Evolutionary conservation across 2,797 vertebrate genomes (phyloP), one percentile per base, ranked within the genome.

Genomic region (Sus cebifrons): DNA sequence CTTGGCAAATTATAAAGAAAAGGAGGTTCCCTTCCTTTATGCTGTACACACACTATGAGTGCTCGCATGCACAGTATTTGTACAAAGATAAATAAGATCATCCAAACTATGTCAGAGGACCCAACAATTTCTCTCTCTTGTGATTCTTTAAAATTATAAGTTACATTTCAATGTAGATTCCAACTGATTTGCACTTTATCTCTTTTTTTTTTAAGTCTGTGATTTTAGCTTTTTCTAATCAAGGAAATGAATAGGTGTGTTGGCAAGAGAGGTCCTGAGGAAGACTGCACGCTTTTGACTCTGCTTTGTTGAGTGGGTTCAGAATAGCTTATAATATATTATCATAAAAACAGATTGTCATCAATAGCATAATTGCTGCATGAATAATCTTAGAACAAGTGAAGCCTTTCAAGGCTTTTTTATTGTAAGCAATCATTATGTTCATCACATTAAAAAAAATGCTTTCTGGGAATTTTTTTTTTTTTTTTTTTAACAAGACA

Each of bases 321-420:
- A 21, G 15, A 98, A 97, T 0, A 5, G 86, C 56, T 90, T 89
- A 92, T 94, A 97, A 96, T 71, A 15, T 1, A 13, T 98, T 97
- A 97, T 95, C 91, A 95, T 96, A 86, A 96, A 97, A 95, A 77
- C 89, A 96, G 86, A 89, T n/a, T 83, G 96, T 88, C 96, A 95
- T 91, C 97, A 97, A 93, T 21, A 96, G 94, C 0, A 0, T 14
- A 56, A 89, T 97, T 86, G 96, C 56, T 20, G 89, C 95, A 96
- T 96, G 97, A 89, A 96, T 21, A 10, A 93, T 94, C 92, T 7
- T 13, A 94, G 89, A 97, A 85, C 73, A 96, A 29, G 52, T 54
- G 44, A 73, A 93, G 21, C 86, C 90, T 97, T 97, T 75, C 44
- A 1, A 91, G 96, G 68, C 60, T 97, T 89, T 93, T 81, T 90